These are phyloP conservation scores for Dolichopus griseipennis DNA, from an alignment of 2,888 invertebrate genomes.

Conservation along the genomic window DNA sequence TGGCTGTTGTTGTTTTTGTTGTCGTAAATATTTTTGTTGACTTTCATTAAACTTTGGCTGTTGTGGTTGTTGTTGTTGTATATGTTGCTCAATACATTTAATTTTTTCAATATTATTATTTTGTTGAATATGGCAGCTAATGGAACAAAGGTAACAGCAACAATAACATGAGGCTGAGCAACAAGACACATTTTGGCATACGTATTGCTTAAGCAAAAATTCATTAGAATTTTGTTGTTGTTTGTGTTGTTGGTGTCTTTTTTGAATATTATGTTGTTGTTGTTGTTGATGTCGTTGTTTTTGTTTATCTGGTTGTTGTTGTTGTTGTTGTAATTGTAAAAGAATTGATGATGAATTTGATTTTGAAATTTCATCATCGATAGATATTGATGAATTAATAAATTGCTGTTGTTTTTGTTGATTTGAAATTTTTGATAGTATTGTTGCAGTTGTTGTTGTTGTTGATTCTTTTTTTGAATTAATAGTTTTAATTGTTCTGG, in stretches of 20 bases:
- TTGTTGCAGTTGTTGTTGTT: conserved; percentile 17
- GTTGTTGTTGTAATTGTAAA: conserved; percentile 14
- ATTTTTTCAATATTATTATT: background rate
- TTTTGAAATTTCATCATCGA: background rate
- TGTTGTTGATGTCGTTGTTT: conserved; percentile 14
- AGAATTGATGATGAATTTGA: conserved; percentile 7
- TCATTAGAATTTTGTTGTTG: conserved; percentile 16
- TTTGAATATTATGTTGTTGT: conserved; percentile 7
- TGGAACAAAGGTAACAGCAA: background rate
- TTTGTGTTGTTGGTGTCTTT: background rate
- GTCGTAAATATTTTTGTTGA: conserved; percentile 2
- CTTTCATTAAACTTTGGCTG: conserved; percentile 10
- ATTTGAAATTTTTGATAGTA: conserved; percentile 9
- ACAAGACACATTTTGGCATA: background rate
- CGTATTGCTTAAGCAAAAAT: conserved; percentile 18
- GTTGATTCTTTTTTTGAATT: conserved; percentile 15
- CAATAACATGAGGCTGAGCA: conserved; percentile 9
- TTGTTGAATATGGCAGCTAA: background rate
- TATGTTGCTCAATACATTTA: background rate
- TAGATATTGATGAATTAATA: conserved; percentile 23
- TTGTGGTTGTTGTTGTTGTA: conserved; percentile 18
- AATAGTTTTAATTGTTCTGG: conserved; percentile 18
- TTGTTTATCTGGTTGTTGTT: background rate
- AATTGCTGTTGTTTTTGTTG: conserved; percentile 11
- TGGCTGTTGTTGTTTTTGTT: background rate